phyloP scores from a whole-genome alignment of 1,140 invertebrate species.

The Drosophila sucinea region DNA sequence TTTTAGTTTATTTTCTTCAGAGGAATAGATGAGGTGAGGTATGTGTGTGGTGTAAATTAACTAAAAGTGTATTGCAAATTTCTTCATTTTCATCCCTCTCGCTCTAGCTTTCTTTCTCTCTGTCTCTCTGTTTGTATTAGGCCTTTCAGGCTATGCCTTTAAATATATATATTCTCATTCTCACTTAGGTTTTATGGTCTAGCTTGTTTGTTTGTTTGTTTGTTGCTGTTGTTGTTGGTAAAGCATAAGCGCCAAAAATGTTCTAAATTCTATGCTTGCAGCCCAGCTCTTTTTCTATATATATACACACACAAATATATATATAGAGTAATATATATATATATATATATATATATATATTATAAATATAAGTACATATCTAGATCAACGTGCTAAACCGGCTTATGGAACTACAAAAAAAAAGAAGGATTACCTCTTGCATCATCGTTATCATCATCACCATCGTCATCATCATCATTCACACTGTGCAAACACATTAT shows the following conservation, averaged over 20 bases:
- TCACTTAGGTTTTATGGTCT: slow-evolving; percentile 5
- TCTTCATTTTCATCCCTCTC: slow-evolving; percentile 30
- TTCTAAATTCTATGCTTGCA: slow-evolving; percentile 17
- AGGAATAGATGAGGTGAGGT: slow-evolving; percentile 3
- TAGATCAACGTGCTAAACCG: slow-evolving; percentile 42
- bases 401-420: slow-evolving; percentile 47
- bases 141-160: slow-evolving; percentile 1
- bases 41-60: slow-evolving; percentile 1
- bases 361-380: slow-evolving; percentile 52
- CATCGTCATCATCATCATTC: no score
- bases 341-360: slow-evolving; percentile 11
- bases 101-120: neutral
- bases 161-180: neutral
- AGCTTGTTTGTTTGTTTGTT: neutral
- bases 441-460: neutral
- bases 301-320: slow-evolving; percentile 4
- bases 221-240: neutral
- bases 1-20: slow-evolving; percentile 6
- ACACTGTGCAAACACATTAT: neutral
- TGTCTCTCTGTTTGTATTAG: slow-evolving; percentile 11
- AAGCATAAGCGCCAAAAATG: slow-evolving; percentile 9
- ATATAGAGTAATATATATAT: neutral
- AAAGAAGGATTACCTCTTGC: neutral
- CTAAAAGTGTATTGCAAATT: neutral
- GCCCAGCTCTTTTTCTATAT: neutral